Evolutionary conservation across 1,140 invertebrate genomes (phyloP).

Genomic region (Drosophila gunungcola): DNA sequence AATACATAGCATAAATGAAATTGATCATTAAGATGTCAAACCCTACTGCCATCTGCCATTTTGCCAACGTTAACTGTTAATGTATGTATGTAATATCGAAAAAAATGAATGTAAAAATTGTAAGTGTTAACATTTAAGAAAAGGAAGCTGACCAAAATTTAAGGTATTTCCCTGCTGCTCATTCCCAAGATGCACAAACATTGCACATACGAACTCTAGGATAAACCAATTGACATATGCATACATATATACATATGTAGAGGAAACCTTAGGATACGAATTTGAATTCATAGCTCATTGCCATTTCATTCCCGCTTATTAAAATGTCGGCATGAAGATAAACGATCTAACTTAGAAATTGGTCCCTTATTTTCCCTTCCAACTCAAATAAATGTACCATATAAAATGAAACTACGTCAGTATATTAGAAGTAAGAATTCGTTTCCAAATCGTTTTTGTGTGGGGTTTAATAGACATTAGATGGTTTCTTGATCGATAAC

Average conservation of each 20-base stretch:
- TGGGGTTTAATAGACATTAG: constrained; percentile 47
- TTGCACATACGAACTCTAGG: constrained; percentile 33
- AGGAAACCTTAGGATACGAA: constrained; percentile 20
- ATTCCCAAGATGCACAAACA: constrained; percentile 29
- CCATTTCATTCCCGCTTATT: constrained; percentile 16
- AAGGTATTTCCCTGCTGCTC: constrained; percentile 22
- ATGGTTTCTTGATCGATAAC: constrained; percentile 55
- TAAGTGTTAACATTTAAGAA: constrained; percentile 33
- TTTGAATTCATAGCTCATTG: constrained; percentile 20
- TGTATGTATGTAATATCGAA: constrained; percentile 52
- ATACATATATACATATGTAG: constrained; percentile 2
- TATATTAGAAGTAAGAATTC: constrained; percentile 27
- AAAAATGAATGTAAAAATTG: constrained; percentile 23
- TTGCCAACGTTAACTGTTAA: constrained; percentile 74
- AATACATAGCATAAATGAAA: constrained; percentile 39
- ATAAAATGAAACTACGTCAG: constrained; percentile 15
- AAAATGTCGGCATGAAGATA: neutral
- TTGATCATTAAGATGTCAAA: constrained; percentile 42
- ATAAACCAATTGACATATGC: constrained; percentile 14
- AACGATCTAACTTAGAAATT: constrained; percentile 14
- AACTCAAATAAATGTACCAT: constrained; percentile 31
- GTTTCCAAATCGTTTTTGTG: constrained; percentile 30
- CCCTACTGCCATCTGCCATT: constrained; percentile 61
- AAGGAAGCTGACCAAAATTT: constrained; percentile 39
- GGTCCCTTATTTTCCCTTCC: constrained; percentile 18